These are phyloP conservation scores for Dilophus febrilis DNA, from an alignment of 2,888 invertebrate species.

Conservation along the genomic window DNA sequence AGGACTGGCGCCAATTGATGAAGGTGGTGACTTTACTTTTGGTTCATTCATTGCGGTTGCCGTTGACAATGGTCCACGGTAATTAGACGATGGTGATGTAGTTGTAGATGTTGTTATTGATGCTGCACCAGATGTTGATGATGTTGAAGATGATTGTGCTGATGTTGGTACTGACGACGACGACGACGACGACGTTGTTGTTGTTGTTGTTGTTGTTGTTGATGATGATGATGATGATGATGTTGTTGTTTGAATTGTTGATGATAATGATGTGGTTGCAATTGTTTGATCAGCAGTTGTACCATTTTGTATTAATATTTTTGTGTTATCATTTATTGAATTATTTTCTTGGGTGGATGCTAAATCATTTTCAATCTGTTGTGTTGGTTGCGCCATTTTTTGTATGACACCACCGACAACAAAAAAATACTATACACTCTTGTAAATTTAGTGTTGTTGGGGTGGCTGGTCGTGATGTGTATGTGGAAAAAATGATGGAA, in stretches of 20 bases:
- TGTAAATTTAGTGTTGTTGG: no score
- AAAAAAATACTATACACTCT: no score
- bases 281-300: no score
- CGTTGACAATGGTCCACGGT: no score
- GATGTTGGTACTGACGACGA: background rate
- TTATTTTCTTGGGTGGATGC: slow-evolving; percentile 6
- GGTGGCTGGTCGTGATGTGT: no score
- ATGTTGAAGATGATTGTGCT: background rate
- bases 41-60: slow-evolving; percentile 1
- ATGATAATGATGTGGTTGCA: no score
- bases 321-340: background rate
- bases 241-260: no score
- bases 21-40: slow-evolving; percentile 10
- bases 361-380: slow-evolving; percentile 17
- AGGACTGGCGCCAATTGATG: slow-evolving; percentile 2
- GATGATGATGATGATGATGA: no score
- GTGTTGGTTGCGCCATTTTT: slow-evolving; percentile 15
- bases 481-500: no score
- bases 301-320: no score
- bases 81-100: background rate
- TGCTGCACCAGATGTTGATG: background rate
- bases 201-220: background rate
- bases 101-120: background rate
- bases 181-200: no score
- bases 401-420: no score